These are phyloP conservation scores for Palythoa caribaeorum DNA, from an alignment of 92 coral and sea anemone genomes.

Conservation along the genomic window DNA sequence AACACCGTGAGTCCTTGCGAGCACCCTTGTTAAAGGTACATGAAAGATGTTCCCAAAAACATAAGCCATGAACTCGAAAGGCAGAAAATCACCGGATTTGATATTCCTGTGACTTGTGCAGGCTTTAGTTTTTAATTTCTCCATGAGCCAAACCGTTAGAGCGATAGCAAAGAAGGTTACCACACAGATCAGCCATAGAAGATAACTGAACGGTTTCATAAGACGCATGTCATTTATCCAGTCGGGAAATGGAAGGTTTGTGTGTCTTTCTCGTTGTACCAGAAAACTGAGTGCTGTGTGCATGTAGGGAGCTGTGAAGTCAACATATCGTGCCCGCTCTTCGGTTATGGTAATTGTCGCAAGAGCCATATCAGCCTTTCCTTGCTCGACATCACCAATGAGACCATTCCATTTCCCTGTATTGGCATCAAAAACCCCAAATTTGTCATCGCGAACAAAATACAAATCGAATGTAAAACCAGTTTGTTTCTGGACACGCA, in stretches of 20 bases:
- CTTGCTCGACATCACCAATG: slow-evolving; percentile 90
- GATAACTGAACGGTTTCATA: slow-evolving; percentile 80
- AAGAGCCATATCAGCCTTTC: slow-evolving; percentile 91
- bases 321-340: slow-evolving; percentile 76
- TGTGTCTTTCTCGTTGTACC: slow-evolving; percentile 58
- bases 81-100: slow-evolving; percentile 66
- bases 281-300: slow-evolving; percentile 84
- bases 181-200: slow-evolving; percentile 79
- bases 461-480: slow-evolving; percentile 80
- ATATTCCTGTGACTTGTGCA: slow-evolving; percentile 41
- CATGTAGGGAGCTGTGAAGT: slow-evolving; percentile 83
- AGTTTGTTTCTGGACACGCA: slow-evolving; percentile 61
- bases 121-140: slow-evolving; percentile 44
- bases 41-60: slow-evolving; percentile 93
- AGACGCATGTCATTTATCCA: slow-evolving; percentile 79
- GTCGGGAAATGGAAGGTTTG: slow-evolving; percentile 64
- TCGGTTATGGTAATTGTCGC: slow-evolving; percentile 86
- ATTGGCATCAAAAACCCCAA: slow-evolving; percentile 76
- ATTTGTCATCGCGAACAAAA: slow-evolving; percentile 87
- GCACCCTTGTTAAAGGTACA: slow-evolving; percentile 82
- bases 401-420: slow-evolving; percentile 86
- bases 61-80: slow-evolving; percentile 87
- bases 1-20: slow-evolving; percentile 83
- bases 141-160: slow-evolving; percentile 76
- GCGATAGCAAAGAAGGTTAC: slow-evolving; percentile 68